phyloP scores from a whole-genome alignment of 2,113 vertebrate genomes.

The Oryzias woworae region DNA sequence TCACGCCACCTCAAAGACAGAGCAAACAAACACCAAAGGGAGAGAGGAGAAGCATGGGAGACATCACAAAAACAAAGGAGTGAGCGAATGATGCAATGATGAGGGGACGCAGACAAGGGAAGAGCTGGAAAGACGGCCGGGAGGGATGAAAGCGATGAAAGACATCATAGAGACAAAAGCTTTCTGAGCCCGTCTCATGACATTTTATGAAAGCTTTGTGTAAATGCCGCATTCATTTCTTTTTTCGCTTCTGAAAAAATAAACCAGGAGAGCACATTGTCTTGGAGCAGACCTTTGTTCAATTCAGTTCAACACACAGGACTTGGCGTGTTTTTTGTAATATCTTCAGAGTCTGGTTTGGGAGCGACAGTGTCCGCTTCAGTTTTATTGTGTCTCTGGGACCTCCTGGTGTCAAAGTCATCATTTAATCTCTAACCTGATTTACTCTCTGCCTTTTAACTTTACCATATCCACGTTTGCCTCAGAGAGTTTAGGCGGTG shows the following conservation, averaged over 20 bases:
- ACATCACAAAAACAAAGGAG: constrained; percentile 24
- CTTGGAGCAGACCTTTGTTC: constrained; percentile 29
- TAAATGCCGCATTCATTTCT: constrained; percentile 31
- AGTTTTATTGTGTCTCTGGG: not conserved
- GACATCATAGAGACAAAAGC: constrained; percentile 34
- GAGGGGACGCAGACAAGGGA: constrained; percentile 9
- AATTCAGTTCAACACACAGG: constrained; percentile 22
- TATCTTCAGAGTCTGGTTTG: constrained; percentile 4
- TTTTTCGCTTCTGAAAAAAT: constrained; percentile 46
- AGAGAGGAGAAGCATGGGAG: constrained; percentile 11
- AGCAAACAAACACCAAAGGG: constrained; percentile 43
- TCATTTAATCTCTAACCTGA: constrained; percentile 27
- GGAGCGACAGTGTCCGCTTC: not conserved
- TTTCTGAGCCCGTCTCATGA: constrained; percentile 23
- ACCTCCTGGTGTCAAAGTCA: constrained; percentile 11
- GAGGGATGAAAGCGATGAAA: constrained; percentile 25
- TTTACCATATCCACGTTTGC: constrained; percentile 17
- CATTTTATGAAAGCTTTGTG: constrained; percentile 27
- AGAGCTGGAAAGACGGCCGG: constrained; percentile 11
- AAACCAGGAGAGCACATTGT: constrained; percentile 38
- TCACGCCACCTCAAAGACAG: constrained; percentile 35
- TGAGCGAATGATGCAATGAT: constrained; percentile 21
- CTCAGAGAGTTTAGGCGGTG: constrained; percentile 22
- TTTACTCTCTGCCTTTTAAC: constrained; percentile 17
- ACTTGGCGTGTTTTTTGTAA: constrained; percentile 11